phyloP scores from a whole-genome alignment of 2,113 vertebrate species.

The Chauna torquata region DNA sequence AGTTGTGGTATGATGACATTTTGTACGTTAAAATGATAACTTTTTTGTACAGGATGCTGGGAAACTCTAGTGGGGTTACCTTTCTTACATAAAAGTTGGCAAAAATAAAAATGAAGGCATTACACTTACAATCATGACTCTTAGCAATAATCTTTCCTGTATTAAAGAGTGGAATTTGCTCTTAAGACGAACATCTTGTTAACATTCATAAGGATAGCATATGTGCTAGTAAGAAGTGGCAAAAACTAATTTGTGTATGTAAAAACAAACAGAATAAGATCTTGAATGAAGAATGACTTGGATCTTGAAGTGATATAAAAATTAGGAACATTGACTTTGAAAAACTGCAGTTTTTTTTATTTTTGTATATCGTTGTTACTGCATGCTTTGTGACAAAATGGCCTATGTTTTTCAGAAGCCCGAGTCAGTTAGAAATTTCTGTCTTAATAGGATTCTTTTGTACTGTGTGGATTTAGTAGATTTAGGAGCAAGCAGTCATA shows the following conservation, averaged over 20 bases:
- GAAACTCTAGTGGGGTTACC: not conserved
- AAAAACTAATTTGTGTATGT: not conserved
- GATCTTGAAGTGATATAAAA: not conserved
- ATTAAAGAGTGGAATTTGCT: not conserved
- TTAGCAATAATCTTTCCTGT: not conserved
- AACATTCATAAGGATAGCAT: accelerated
- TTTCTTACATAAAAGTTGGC: not conserved
- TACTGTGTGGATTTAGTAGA: not conserved
- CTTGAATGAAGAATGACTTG: not conserved
- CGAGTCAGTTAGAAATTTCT: not conserved
- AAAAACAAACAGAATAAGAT: not conserved
- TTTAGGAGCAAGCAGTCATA: not conserved
- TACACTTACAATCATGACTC: not conserved
- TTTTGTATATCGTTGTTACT: not conserved
- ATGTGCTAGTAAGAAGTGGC: not conserved
- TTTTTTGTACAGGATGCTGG: not conserved
- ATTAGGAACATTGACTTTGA: not conserved
- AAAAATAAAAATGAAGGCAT: not conserved
- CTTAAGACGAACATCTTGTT: not conserved
- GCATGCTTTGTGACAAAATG: not conserved
- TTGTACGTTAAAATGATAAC: not conserved
- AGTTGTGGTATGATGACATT: not conserved
- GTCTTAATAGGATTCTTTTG: not conserved
- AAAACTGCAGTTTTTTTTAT: not conserved
- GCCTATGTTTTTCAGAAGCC: not conserved